Conservation (phyloP, 2,797 vertebrate species). For the Pelodytes ibericus region DNA sequence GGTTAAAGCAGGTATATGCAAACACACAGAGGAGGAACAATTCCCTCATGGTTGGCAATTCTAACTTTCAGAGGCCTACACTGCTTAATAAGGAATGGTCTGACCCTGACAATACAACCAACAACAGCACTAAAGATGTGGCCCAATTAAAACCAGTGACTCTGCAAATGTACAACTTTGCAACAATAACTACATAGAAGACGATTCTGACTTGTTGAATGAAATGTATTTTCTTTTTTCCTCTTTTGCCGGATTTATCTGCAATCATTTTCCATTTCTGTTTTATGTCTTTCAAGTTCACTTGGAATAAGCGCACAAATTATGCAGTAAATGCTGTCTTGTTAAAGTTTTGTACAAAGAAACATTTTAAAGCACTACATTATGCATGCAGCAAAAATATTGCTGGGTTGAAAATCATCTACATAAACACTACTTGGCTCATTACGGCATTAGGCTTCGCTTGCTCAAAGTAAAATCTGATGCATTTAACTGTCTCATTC, state of each 20-base stretch:
- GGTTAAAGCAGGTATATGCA: not conserved
- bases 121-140: not conserved
- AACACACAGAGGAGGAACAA: not conserved
- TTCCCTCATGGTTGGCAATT: not conserved
- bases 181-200: not conserved
- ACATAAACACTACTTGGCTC: conserved; percentile 57
- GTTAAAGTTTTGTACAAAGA: conserved; percentile 56
- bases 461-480: conserved; percentile 56
- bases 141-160: not conserved
- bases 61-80: not conserved
- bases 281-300: conserved; percentile 46
- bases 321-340: conserved; percentile 56
- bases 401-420: conserved; percentile 51
- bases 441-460: conserved; percentile 55
- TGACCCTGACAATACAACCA: not conserved
- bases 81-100: not conserved
- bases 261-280: conserved; percentile 43
- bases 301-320: conserved; percentile 47
- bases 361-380: conserved; percentile 56
- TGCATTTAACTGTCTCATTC: conserved; percentile 56
- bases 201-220: not conserved
- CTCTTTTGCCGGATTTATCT: conserved; percentile 42
- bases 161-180: not conserved
- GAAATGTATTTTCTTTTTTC: not conserved
- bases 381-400: conserved; percentile 57